Conservation (phyloP, 2,797 vertebrate species). For the Alca torda region DNA sequence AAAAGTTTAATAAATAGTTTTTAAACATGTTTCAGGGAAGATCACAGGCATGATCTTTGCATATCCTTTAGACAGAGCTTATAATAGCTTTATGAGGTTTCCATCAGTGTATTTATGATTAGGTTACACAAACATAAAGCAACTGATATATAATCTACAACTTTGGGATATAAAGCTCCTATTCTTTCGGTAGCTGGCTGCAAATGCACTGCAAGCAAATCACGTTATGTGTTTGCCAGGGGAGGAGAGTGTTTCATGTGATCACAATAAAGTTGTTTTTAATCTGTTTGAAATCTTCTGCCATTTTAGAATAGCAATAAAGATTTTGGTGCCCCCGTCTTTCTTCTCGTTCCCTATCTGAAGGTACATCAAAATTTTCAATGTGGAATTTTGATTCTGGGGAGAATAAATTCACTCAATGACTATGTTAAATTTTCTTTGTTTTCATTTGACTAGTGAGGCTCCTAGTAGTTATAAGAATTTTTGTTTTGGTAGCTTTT, state of each 20-base stretch:
- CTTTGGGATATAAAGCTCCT: not conserved
- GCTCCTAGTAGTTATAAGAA: not conserved
- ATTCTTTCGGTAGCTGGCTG: not conserved
- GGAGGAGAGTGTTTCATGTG: not conserved
- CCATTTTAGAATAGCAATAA: not conserved
- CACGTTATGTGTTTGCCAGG: not conserved
- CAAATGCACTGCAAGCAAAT: not conserved
- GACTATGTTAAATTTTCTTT: not conserved
- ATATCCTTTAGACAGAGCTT: not conserved
- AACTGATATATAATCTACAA: not conserved
- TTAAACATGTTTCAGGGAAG: not conserved
- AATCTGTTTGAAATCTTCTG: not conserved
- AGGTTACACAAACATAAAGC: not conserved
- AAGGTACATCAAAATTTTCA: not conserved
- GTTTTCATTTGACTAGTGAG: not conserved
- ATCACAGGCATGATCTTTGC: not conserved
- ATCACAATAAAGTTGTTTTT: not conserved
- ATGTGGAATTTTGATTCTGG: not conserved
- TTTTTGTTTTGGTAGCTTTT: not conserved
- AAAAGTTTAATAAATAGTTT: not conserved
- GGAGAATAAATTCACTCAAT: not conserved
- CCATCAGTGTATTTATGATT: not conserved
- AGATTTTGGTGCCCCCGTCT: not conserved
- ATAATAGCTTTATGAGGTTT: not conserved
- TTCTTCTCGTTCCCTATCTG: not conserved